Conservation (phyloP, 2,797 vertebrate species). For the Molossus molossus region DNA sequence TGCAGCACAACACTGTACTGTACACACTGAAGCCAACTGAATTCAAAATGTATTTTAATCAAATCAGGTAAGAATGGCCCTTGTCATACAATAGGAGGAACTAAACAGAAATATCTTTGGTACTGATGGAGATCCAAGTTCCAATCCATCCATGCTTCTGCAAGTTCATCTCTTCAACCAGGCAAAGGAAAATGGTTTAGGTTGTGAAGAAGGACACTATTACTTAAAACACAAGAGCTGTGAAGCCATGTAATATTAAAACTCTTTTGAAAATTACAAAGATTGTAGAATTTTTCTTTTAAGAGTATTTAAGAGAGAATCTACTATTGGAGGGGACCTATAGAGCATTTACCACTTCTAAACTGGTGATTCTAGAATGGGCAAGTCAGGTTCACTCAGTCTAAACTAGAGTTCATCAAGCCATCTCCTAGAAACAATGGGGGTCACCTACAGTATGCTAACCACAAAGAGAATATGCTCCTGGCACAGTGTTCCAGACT, state of each 20-base stretch:
- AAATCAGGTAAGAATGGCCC: background rate
- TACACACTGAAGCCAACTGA: background rate
- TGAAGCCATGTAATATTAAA: background rate
- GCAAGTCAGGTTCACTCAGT: background rate
- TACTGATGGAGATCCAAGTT: background rate
- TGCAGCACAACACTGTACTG: background rate
- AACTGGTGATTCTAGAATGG: background rate
- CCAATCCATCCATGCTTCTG: background rate
- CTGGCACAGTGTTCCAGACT: background rate
- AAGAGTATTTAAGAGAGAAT: background rate
- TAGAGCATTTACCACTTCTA: background rate
- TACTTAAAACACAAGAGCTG: slow-evolving; percentile 4
- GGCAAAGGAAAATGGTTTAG: background rate
- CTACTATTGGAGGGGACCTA: background rate
- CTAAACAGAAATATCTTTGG: background rate
- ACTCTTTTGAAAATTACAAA: background rate
- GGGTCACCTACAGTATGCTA: background rate
- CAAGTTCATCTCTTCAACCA: background rate
- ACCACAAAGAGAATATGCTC: background rate
- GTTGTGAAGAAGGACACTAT: background rate
- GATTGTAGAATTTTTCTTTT: background rate
- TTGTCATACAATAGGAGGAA: background rate
- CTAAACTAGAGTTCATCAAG: background rate
- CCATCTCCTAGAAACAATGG: background rate
- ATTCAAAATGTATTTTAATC: background rate